These are phyloP conservation scores for Stenodema calcarata DNA, from an alignment of 2,888 invertebrate species.

Conservation along the genomic window DNA sequence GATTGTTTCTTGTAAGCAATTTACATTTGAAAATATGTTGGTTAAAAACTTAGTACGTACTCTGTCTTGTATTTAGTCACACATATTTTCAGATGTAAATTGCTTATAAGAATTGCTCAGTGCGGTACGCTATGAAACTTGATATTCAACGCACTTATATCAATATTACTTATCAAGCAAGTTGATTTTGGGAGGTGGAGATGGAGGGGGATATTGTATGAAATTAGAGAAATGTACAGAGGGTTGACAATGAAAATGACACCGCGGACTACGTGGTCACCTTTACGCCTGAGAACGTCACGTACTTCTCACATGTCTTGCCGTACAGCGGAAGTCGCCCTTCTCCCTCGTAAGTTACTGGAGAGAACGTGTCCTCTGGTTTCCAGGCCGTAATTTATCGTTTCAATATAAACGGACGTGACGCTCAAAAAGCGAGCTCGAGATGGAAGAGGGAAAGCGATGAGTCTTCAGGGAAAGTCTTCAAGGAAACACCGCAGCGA, in stretches of 20 bases:
- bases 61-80: too few relatives aligned
- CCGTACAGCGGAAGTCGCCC: not conserved
- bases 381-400: constrained; percentile 6
- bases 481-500: too few relatives aligned
- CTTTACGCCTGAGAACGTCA: not conserved
- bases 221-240: not conserved
- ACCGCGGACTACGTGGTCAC: not conserved
- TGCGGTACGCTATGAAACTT: too few relatives aligned
- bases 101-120: too few relatives aligned
- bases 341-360: not conserved
- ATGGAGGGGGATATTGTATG: not conserved
- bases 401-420: constrained; percentile 9
- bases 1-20: too few relatives aligned
- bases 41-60: too few relatives aligned
- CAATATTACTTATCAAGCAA: too few relatives aligned
- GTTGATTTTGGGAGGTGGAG: too few relatives aligned
- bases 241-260: not conserved
- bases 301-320: not conserved
- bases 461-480: not conserved
- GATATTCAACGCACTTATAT: too few relatives aligned
- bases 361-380: not conserved
- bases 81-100: too few relatives aligned
- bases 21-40: too few relatives aligned
- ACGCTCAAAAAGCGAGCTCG: not conserved
- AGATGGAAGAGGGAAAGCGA: not conserved